Conservation (phyloP, 2,888 invertebrate species). For the Cheilosia grossa region DNA sequence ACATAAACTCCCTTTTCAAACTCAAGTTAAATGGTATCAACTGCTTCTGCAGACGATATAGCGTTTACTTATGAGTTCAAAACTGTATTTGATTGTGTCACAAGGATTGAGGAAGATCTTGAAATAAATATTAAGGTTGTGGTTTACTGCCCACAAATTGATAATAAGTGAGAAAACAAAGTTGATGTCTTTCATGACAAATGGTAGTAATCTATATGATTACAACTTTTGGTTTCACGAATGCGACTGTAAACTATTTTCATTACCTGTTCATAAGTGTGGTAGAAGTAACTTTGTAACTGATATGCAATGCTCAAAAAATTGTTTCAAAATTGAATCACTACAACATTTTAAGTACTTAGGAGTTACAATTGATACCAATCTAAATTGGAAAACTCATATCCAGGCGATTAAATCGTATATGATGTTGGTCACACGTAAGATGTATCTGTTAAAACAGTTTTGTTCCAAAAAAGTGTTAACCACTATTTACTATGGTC, state of each 20-base stretch:
- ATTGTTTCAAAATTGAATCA: not conserved
- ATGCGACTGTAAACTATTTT: constrained; percentile 2
- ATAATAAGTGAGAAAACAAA: constrained; percentile 28
- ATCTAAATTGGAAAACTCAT: constrained; percentile 3
- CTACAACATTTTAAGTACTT: not conserved
- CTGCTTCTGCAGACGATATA: constrained; percentile 27
- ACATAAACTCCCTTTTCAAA: too few relatives aligned
- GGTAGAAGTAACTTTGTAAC: not conserved
- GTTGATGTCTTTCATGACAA: too few relatives aligned
- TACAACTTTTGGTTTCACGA: constrained; percentile 1
- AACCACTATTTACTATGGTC: too few relatives aligned
- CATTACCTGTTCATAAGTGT: not conserved
- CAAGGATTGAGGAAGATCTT: constrained; percentile 17
- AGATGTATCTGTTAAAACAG: too few relatives aligned
- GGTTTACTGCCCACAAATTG: constrained; percentile 36
- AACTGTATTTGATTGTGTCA: constrained; percentile 8
- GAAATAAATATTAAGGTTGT: constrained; percentile 23
- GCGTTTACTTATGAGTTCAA: constrained; percentile 8
- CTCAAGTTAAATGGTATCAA: constrained; percentile 6
- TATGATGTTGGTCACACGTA: too few relatives aligned
- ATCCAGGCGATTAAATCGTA: too few relatives aligned
- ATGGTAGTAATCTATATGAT: not conserved
- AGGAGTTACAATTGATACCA: constrained; percentile 9
- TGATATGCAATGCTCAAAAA: not conserved
- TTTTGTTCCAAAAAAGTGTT: too few relatives aligned